Evolutionary conservation across 2,797 vertebrate species (phyloP).

Genomic region (Ibycter americanus): DNA sequence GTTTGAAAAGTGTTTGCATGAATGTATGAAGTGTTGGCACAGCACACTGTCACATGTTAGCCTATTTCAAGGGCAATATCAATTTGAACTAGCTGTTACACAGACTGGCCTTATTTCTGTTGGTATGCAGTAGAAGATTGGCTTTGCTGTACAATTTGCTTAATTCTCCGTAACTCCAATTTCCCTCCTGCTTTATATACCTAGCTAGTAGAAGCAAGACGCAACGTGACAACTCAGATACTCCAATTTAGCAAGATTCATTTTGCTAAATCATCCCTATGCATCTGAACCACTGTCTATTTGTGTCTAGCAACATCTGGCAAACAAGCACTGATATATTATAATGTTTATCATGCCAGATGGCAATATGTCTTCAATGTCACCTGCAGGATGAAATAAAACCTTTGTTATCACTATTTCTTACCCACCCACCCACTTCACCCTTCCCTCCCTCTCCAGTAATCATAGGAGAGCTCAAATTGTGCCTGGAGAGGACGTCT

Average conservation of each 20-base stretch:
- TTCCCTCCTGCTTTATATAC: slow-evolving; percentile 9
- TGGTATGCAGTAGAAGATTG: neutral
- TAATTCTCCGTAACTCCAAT: slow-evolving; percentile 25
- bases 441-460: neutral
- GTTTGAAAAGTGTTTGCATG: neutral
- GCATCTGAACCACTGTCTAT: slow-evolving; percentile 59
- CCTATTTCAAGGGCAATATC: neutral
- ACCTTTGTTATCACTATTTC: slow-evolving; percentile 26
- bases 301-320: slow-evolving; percentile 77
- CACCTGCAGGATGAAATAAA: slow-evolving; percentile 73
- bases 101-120: neutral
- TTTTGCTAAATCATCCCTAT: slow-evolving; percentile 70
- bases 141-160: neutral
- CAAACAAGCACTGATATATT: slow-evolving; percentile 79
- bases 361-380: slow-evolving; percentile 77
- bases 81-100: neutral
- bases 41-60: neutral
- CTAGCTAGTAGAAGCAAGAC: slow-evolving; percentile 33
- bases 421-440: neutral
- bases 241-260: slow-evolving; percentile 68
- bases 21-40: neutral
- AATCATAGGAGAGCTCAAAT: neutral
- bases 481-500: neutral
- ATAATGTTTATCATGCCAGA: slow-evolving; percentile 75
- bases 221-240: slow-evolving; percentile 32